phyloP scores from a whole-genome alignment of 1,140 invertebrate species.

The Bombyx mandarina region DNA sequence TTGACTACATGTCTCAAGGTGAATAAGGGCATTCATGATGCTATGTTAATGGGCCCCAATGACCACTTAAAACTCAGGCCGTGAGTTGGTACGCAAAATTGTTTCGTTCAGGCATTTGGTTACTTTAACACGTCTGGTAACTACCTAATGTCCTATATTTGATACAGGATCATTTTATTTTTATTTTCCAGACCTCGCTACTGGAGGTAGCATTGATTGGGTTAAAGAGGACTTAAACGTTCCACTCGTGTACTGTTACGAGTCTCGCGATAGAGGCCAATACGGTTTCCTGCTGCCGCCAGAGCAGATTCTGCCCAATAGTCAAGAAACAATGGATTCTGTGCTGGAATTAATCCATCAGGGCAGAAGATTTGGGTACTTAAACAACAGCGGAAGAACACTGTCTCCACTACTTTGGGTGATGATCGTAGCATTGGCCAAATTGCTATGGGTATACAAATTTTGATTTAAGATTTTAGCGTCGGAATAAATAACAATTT shows the following conservation, averaged over 20 bases:
- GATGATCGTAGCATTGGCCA: too few relatives aligned
- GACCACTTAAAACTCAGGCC: too few relatives aligned
- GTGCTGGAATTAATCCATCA: slow-evolving; percentile 74
- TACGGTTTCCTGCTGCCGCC: slow-evolving; percentile 87
- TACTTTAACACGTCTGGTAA: neutral
- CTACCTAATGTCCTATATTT: neutral
- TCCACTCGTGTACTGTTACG: slow-evolving; percentile 76
- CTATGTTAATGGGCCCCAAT: too few relatives aligned
- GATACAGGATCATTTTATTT: neutral
- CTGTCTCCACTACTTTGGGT: too few relatives aligned
- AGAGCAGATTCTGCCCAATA: slow-evolving; percentile 81
- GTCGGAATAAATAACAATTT: too few relatives aligned
- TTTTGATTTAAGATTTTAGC: too few relatives aligned
- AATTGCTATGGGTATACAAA: too few relatives aligned
- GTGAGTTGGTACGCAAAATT: too few relatives aligned
- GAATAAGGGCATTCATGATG: too few relatives aligned
- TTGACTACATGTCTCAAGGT: too few relatives aligned
- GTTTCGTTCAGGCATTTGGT: too few relatives aligned
- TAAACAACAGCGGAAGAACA: slow-evolving; percentile 16
- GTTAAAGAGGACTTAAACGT: slow-evolving; percentile 74
- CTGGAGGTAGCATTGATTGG: slow-evolving; percentile 79
- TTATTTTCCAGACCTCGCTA: slow-evolving; percentile 66
- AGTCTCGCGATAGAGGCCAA: slow-evolving; percentile 78
- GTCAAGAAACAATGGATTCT: slow-evolving; percentile 79
- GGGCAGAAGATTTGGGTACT: slow-evolving; percentile 55